A percentile compares a stretch with the other conserved stretches of the same genome.
Evolutionary conservation across 2,888 invertebrate genomes (phyloP).

Genomic region (Cordilura impudica): DNA sequence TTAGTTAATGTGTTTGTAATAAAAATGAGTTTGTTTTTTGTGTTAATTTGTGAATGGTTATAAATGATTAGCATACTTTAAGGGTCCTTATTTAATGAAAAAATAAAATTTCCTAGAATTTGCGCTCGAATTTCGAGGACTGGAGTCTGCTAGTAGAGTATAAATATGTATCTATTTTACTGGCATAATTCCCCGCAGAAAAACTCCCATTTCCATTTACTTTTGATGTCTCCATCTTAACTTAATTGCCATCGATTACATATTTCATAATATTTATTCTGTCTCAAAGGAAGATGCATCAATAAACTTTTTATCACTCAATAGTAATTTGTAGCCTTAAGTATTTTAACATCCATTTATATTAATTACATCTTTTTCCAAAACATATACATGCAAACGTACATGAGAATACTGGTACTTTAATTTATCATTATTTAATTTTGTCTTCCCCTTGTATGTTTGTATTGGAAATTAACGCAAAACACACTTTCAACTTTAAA

Average conservation of each 20-base stretch:
- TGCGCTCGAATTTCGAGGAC: no score
- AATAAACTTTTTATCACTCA: background rate
- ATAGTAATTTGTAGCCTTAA: conserved; percentile 36
- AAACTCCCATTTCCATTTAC: no score
- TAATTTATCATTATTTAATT: background rate
- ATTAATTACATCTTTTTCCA: conserved; percentile 34
- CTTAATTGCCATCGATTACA: background rate
- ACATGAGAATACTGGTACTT: background rate
- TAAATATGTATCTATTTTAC: no score
- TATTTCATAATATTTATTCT: background rate
- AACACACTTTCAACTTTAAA: conserved; percentile 54
- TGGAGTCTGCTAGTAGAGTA: no score
- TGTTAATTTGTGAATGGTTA: no score
- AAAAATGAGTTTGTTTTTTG: no score
- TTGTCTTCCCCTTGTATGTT: conserved; percentile 13
- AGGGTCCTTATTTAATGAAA: no score
- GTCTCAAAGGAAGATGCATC: background rate
- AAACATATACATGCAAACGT: background rate
- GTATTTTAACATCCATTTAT: conserved; percentile 37
- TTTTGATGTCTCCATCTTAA: background rate
- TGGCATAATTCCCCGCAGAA: no score
- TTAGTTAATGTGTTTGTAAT: no score
- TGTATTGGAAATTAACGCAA: background rate
- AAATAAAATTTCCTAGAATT: no score
- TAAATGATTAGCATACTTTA: no score